Evolutionary conservation across 1,140 invertebrate genomes (phyloP), one percentile per base, ranked within the genome.

Genomic region (Venustaconcha ellipsiformis): DNA sequence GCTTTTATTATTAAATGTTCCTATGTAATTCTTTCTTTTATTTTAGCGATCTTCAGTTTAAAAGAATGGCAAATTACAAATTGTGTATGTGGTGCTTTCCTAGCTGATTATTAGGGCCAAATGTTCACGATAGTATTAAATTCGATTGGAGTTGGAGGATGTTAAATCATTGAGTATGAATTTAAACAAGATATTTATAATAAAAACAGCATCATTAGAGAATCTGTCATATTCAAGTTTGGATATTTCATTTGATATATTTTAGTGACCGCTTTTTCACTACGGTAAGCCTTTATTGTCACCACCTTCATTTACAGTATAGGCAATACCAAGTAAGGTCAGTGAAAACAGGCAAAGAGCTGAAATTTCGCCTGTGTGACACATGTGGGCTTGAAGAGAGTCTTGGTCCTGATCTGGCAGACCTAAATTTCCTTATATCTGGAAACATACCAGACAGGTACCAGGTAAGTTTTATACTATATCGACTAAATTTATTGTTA

Each of bases 301-400:
- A 37, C 3, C 8, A 3, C 37, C 37, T 37, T 37, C 37, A 4
- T 37, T 37, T 37, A 37, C 3, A 37, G 37, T 37, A 37, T 37
- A 37, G 37, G 3, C 37, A 37, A 5, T 37, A 37, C 37, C 37
- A 37, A 5, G 1, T 13, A 67, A 30, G 15, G 30, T 71, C 60
- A 14, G 56, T 56, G 55, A n/a, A 57, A 23, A 62, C n/a, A 23
- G 67, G 78, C 18, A 72, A 67, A 12, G 74, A 70, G n/a, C 56
- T 78, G 12, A 80, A 75, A 37, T 78, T 80, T 30, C 72, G 76
- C 15, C 67, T 80, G 60, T 80, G 79, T 64, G 79, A 80, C 66
- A 78, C 76, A 57, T 72, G 72, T 55, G 79, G 79, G 2, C 64
- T 80, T 6, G 79, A 80, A 60, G 76, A 78, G 12, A 70, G 59